Evolutionary conservation across 1,140 invertebrate genomes (phyloP).

Genomic region (Trypoxylus dichotomus): DNA sequence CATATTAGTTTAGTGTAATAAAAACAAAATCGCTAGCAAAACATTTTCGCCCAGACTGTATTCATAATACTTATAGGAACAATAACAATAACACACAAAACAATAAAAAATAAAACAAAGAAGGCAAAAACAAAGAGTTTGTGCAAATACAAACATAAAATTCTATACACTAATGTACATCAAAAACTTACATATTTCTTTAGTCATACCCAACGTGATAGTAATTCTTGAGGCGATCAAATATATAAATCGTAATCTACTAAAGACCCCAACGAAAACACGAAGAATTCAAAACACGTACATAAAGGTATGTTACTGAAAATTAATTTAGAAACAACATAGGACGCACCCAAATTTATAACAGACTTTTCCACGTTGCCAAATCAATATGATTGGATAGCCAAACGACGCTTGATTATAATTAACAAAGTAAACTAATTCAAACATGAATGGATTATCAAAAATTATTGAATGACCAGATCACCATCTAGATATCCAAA

Average conservation of each 20-base stretch:
- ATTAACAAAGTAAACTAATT: not conserved
- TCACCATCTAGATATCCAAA: not conserved
- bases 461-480: not conserved
- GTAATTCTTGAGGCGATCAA: not conserved
- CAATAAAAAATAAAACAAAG: constrained; percentile 30
- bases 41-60: constrained; percentile 20
- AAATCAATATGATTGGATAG: not conserved
- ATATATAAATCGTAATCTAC: not conserved
- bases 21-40: not conserved
- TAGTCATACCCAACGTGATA: not conserved
- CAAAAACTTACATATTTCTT: constrained; percentile 2
- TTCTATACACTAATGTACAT: constrained; percentile 20
- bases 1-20: not conserved
- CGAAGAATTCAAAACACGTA: not conserved
- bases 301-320: not conserved
- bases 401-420: not conserved
- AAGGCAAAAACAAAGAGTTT: constrained; percentile 24
- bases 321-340: constrained; percentile 7
- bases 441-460: not conserved
- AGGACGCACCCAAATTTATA: not conserved
- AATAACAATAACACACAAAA: constrained; percentile 27
- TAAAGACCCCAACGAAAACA: not conserved
- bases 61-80: constrained; percentile 17
- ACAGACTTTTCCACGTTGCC: not conserved
- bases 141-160: constrained; percentile 26